Conservation (phyloP, 2,888 invertebrate species). For the Drepanosiphum platanoidis region DNA sequence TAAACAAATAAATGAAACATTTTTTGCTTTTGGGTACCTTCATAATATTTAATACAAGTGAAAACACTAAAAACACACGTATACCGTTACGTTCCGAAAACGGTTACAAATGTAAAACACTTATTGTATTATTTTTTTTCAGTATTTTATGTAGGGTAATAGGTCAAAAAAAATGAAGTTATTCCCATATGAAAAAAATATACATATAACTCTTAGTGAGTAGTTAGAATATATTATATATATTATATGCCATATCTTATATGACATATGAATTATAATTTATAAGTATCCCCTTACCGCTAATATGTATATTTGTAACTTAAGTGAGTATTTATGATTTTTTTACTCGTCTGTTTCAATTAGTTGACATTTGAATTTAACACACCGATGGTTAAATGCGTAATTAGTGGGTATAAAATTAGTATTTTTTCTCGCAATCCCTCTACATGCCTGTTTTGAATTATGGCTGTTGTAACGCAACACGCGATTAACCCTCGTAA, state of each 20-base stretch:
- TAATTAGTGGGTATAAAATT: constrained; percentile 54
- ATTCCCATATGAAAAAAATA: background rate
- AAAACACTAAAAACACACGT: constrained; percentile 24
- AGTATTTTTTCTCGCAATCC: constrained; percentile 27
- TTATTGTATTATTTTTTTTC: constrained; percentile 12
- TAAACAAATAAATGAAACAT: constrained; percentile 1
- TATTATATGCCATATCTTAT: background rate
- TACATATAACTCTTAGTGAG: background rate
- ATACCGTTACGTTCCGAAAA: constrained; percentile 33
- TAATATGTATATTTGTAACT: background rate
- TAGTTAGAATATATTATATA: background rate
- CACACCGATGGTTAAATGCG: constrained; percentile 27
- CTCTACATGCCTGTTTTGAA: constrained; percentile 38
- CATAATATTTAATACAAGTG: constrained; percentile 24
- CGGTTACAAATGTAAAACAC: background rate
- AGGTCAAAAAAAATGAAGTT: constrained; percentile 12
- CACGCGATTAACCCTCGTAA: constrained; percentile 50
- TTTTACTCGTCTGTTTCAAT: constrained; percentile 55
- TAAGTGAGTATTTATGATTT: constrained; percentile 1
- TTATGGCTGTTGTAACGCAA: constrained; percentile 39
- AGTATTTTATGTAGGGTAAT: background rate
- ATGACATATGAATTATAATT: background rate
- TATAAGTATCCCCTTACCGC: background rate
- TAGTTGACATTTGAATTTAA: constrained; percentile 26
- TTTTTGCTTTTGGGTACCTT: constrained; percentile 37